phyloP scores from a whole-genome alignment of 2,113 vertebrate species.

The Otocyon megalotis region DNA sequence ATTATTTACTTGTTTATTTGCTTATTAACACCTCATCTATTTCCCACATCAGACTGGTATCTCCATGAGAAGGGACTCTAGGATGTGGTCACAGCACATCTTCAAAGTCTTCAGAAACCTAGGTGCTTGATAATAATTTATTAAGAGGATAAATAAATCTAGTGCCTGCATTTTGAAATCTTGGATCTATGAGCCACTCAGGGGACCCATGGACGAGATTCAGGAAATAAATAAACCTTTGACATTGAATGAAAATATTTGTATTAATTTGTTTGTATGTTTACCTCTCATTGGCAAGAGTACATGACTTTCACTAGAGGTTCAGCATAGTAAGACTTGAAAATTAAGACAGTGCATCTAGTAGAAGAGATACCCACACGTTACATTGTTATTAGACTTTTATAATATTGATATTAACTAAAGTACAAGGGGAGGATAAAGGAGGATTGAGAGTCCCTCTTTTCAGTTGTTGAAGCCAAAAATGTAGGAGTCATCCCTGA shows the following conservation, averaged over 20 bases:
- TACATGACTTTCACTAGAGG: not conserved
- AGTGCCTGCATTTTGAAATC: not conserved
- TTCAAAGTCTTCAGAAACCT: not conserved
- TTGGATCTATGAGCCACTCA: not conserved
- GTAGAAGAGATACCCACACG: not conserved
- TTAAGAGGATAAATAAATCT: constrained; percentile 16
- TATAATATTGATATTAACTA: not conserved
- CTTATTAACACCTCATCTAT: not conserved
- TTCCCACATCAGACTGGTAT: not conserved
- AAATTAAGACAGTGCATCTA: not conserved
- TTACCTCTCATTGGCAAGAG: not conserved
- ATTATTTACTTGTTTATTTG: constrained; percentile 34
- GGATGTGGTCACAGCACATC: not conserved
- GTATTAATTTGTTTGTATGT: not conserved
- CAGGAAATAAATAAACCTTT: not conserved
- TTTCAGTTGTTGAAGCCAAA: not conserved
- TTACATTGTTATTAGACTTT: not conserved
- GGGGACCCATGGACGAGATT: not conserved
- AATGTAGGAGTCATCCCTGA: not conserved
- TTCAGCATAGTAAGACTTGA: not conserved
- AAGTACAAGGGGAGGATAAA: not conserved
- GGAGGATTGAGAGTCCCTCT: not conserved
- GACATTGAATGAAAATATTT: constrained; percentile 12
- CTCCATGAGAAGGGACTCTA: not conserved
- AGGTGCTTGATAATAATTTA: not conserved